Evolutionary conservation across 2,888 invertebrate species (phyloP), one percentile per base, ranked within the genome.

Genomic region (Entomobrya multifasciata): DNA sequence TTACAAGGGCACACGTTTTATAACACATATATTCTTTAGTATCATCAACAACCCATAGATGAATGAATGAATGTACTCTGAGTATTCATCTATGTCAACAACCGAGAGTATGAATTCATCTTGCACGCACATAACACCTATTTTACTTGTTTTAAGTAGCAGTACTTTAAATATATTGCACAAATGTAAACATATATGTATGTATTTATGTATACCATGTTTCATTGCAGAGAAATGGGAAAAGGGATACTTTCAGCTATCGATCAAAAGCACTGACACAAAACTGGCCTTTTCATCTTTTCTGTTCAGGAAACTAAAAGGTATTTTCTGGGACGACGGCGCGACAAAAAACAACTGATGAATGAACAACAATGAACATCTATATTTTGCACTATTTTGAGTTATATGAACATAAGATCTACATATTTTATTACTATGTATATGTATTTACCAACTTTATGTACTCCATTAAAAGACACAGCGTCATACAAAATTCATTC

Each of bases 61-160:
- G n/a, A n/a, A n/a, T n/a, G n/a, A n/a, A n/a, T n/a, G n/a, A n/a
- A n/a, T n/a, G n/a, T n/a, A n/a, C n/a, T n/a, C n/a, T n/a, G n/a
- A n/a, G n/a, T n/a, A n/a, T n/a, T n/a, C n/a, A n/a, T n/a, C n/a
- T n/a, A n/a, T n/a, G n/a, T n/a, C n/a, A n/a, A n/a, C n/a, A n/a
- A n/a, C n/a, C n/a, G n/a, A n/a, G n/a, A n/a, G n/a, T n/a, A n/a
- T 60, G 15, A 25, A 3, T 60, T 3, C 27, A 15, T 8, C 22
- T 3, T 22, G n/a, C 65, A 65, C 36, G 65, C 62, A 62, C 62
- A 27, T 30, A 62, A n/a, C n/a, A n/a, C n/a, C n/a, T n/a, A n/a
- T n/a, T n/a, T n/a, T n/a, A n/a, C n/a, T n/a, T n/a, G n/a, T n/a
- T n/a, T n/a, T n/a, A n/a, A n/a, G n/a, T n/a, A n/a, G n/a, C n/a